These are phyloP conservation scores for Chrysolina americana DNA, from an alignment of 2,888 invertebrate species.

Conservation along the genomic window DNA sequence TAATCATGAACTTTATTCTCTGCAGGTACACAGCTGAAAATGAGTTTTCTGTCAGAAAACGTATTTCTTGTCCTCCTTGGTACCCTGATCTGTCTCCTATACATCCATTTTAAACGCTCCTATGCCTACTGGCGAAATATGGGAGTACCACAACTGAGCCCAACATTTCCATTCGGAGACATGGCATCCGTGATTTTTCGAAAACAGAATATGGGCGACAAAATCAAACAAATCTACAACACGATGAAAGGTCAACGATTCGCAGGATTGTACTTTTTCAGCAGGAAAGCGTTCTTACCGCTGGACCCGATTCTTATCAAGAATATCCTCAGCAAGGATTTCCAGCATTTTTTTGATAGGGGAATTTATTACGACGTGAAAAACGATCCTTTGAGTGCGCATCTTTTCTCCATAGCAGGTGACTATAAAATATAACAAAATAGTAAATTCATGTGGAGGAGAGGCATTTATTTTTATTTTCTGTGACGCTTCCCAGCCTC, in stretches of 20 bases:
- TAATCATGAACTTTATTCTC: too few relatives aligned
- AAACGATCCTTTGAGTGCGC: constrained; percentile 75
- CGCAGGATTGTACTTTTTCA: constrained; percentile 77
- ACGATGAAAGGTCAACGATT: constrained; percentile 67
- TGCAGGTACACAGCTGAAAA: not conserved
- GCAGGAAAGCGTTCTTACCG: constrained; percentile 75
- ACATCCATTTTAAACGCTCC: constrained; percentile 68
- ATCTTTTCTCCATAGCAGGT: constrained; percentile 73
- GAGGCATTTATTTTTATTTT: too few relatives aligned
- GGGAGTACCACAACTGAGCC: constrained; percentile 73
- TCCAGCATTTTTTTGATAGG: constrained; percentile 77
- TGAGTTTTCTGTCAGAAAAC: constrained; percentile 25
- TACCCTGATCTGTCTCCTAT: constrained; percentile 44
- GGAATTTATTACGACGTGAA: constrained; percentile 76
- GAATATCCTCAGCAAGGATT: constrained; percentile 73
- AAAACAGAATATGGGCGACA: constrained; percentile 75
- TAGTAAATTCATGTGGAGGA: not conserved
- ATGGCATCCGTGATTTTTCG: constrained; percentile 72
- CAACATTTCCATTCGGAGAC: constrained; percentile 77
- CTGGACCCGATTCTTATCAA: constrained; percentile 77
- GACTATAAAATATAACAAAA: constrained; percentile 24
- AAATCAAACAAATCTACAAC: constrained; percentile 75
- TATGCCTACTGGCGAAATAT: constrained; percentile 75
- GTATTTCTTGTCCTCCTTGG: constrained; percentile 4
- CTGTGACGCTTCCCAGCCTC: too few relatives aligned